Evolutionary conservation across 2,797 vertebrate species (phyloP), one percentile per base, ranked within the genome.

Genomic region (Diplodus sargus): DNA sequence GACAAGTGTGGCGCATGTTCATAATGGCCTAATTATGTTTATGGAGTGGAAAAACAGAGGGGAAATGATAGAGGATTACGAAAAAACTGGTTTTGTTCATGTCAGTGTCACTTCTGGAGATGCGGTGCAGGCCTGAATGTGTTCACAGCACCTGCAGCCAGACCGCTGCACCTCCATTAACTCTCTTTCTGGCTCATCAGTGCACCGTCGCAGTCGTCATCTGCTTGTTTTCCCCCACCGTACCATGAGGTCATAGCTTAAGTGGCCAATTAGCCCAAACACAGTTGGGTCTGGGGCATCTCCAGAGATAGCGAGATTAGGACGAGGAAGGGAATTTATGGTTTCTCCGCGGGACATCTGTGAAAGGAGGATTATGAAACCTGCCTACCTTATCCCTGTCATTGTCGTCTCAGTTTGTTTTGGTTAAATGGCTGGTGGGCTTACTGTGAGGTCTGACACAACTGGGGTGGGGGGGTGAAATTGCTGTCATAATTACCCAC

Each of bases 211-310:
- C 71, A 85, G 66, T 65, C 65, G 65, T 83, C 76, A 79, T 86
- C 79, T 82, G 78, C 81, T 88, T 82, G 78, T 90, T 91, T 86
- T 84, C 70, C 61, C 72, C 72, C 81, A 82, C 74, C 81, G 76
- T 58, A 74, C 71, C 73, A 89, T 89, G 89, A 92, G 70, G 81
- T 93, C 90, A 92, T 91, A 58, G 64, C 58, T 78, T 74, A 88
- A 85, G 84, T 77, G 72, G 80, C 78, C 87, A 87, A 89, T 89
- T 87, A 91, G 78, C 77, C 83, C 79, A 83, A 87, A 87, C 76
- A 80, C 60, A 39, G 51, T 76, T 86, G 34, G 82, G 48, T 73
- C 59, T 5, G 52, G 39, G 74, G 59, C 71, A 82, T 83, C 75
- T 86, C 77, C 23, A 64, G 73, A 79, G 80, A 89, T 74, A 74